Evolutionary conservation across 2,113 vertebrate species (phyloP).

Genomic region (Grallaria varia): DNA sequence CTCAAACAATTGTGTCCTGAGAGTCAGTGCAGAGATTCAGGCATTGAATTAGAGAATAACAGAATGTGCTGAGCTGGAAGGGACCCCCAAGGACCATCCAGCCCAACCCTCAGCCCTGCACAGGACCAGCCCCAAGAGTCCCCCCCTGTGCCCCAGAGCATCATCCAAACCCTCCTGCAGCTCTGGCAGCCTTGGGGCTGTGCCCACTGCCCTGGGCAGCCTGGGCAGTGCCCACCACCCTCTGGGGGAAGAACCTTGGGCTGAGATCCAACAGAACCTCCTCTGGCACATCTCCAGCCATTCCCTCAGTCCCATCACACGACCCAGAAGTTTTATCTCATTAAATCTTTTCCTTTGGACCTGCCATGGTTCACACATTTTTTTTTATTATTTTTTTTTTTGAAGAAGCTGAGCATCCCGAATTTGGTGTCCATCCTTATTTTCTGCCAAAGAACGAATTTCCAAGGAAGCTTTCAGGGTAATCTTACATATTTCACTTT

Average conservation of each 20-base stretch:
- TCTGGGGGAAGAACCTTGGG: background rate
- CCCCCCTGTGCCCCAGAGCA: background rate
- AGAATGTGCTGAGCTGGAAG: background rate
- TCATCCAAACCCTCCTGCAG: background rate
- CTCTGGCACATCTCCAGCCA: background rate
- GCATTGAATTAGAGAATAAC: background rate
- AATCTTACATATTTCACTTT: background rate
- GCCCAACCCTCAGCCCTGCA: background rate
- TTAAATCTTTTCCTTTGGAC: background rate
- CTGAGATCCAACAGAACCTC: background rate
- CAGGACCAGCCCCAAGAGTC: background rate
- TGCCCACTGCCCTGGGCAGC: background rate
- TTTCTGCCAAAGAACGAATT: background rate
- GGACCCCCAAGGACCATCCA: background rate
- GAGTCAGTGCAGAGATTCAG: background rate
- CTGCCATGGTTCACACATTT: background rate
- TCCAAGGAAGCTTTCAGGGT: background rate
- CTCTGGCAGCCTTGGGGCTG: background rate
- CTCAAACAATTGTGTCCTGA: background rate
- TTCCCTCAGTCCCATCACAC: background rate
- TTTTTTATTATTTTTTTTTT: no score
- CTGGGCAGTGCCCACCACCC: background rate
- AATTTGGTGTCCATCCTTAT: background rate
- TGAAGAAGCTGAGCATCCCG: background rate
- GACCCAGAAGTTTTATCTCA: background rate